Percentiles rank a stretch among this genome's conserved stretches.
phyloP scores from a whole-genome alignment of 2,113 vertebrate species.

The Axis porcinus region DNA sequence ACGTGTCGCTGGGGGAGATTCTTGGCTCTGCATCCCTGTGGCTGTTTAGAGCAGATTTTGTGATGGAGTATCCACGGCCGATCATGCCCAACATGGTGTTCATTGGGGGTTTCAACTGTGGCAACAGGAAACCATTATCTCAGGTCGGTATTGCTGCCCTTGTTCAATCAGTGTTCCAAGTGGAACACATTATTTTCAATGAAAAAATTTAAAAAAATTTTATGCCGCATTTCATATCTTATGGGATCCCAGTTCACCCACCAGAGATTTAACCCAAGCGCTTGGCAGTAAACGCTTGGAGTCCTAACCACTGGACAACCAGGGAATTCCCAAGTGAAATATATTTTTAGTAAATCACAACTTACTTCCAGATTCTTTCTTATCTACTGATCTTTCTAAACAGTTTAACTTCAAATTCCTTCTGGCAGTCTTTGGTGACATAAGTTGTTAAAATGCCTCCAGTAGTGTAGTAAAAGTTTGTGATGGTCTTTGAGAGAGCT shows the following conservation, averaged over 20 bases:
- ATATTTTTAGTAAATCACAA: not conserved
- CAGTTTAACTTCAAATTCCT: not conserved
- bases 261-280: not conserved
- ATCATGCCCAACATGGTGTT: slow-evolving; percentile 87
- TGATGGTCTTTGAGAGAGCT: not conserved
- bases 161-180: too few species aligned
- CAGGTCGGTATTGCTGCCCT: slow-evolving; percentile 29
- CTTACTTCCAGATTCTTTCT: not conserved
- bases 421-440: not conserved
- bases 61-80: slow-evolving; percentile 84
- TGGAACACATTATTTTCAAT: not conserved
- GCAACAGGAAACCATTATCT: slow-evolving; percentile 10
- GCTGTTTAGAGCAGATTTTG: slow-evolving; percentile 88
- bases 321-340: not conserved
- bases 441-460: not conserved
- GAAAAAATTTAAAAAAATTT: not conserved
- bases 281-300: not conserved
- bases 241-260: not conserved
- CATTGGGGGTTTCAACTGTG: slow-evolving; percentile 72
- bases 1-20: slow-evolving; percentile 77
- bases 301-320: not conserved
- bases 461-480: not conserved
- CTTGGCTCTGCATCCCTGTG: slow-evolving; percentile 83
- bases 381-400: not conserved
- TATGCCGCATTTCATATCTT: not conserved